A percentile compares a stretch with the other conserved stretches of the same genome.
These are phyloP conservation scores for Sylvilagus floridanus DNA, from an alignment of 2,797 vertebrate genomes.

Conservation along the genomic window DNA sequence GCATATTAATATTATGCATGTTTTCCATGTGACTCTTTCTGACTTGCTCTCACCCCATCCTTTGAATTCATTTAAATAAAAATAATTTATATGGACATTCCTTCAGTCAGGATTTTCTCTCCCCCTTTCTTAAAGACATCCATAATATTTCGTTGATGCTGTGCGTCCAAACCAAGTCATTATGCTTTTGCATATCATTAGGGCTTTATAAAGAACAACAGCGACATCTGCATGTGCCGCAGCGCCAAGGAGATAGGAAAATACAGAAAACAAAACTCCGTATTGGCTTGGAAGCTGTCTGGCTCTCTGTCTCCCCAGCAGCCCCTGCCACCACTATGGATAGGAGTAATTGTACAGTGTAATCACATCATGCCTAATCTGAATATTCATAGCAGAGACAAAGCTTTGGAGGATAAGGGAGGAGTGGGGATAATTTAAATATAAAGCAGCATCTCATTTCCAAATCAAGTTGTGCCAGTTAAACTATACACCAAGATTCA, in stretches of 20 bases:
- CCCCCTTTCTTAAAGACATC: conserved; percentile 81
- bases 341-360: conserved; percentile 92
- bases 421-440: conserved; percentile 85
- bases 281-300: conserved; percentile 82
- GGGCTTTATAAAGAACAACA: conserved; percentile 98
- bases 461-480: conserved; percentile 82
- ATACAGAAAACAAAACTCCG: conserved; percentile 84
- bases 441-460: conserved; percentile 86
- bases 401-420: conserved; percentile 86
- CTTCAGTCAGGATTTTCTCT: conserved; percentile 87
- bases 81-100: conserved; percentile 92
- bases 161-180: conserved; percentile 86
- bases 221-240: conserved; percentile 99
- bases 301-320: conserved; percentile 83
- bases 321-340: conserved; percentile 79
- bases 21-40: conserved; percentile 91
- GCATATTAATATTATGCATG: conserved; percentile 94
- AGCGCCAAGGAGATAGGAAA: conserved; percentile 90
- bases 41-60: conserved; percentile 83
- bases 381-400: conserved; percentile 93
- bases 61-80: conserved; percentile 88
- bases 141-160: conserved; percentile 85
- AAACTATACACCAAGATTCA: conserved; percentile 71
- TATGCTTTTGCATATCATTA: conserved; percentile 91
- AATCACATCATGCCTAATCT: conserved; percentile 92